These are phyloP conservation scores for Anarrhichthys ocellatus DNA, from an alignment of 2,113 vertebrate genomes.

Conservation along the genomic window DNA sequence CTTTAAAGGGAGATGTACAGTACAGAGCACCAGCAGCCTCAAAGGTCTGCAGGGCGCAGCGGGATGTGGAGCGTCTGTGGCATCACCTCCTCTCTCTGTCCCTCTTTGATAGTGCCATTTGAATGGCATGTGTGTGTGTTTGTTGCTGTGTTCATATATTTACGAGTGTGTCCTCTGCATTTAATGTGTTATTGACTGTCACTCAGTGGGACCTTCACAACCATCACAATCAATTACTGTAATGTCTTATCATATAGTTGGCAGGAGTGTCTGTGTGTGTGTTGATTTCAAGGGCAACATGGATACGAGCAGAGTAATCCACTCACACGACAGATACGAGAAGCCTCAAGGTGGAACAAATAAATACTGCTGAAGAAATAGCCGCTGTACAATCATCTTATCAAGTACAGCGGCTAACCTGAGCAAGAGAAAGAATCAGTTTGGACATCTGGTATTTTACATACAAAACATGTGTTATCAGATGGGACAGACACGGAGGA, in stretches of 20 bases:
- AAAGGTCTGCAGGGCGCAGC: constrained; percentile 29
- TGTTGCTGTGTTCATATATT: constrained; percentile 7
- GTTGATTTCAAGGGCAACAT: constrained; percentile 61
- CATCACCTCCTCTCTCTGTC: constrained; percentile 23
- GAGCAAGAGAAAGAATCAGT: background rate
- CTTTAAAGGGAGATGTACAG: constrained; percentile 31
- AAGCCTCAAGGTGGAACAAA: background rate
- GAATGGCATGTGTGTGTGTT: constrained; percentile 31
- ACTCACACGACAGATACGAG: background rate
- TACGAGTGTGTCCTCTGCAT: constrained; percentile 18
- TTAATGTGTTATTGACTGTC: constrained; percentile 64
- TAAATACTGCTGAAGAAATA: background rate
- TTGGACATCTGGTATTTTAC: background rate
- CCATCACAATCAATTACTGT: constrained; percentile 63
- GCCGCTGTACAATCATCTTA: too few relatives aligned
- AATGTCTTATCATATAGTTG: constrained; percentile 54
- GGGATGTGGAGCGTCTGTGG: constrained; percentile 30
- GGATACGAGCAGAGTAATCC: constrained; percentile 12
- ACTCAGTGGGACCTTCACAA: constrained; percentile 60
- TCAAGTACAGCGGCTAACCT: background rate
- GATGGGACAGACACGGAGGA: background rate
- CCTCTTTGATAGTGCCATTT: constrained; percentile 28
- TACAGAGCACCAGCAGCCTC: constrained; percentile 11
- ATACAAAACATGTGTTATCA: background rate
- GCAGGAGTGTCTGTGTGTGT: constrained; percentile 1